These are phyloP conservation scores for Drosophila acutilabella DNA, from an alignment of 2,888 invertebrate species.

Conservation along the genomic window DNA sequence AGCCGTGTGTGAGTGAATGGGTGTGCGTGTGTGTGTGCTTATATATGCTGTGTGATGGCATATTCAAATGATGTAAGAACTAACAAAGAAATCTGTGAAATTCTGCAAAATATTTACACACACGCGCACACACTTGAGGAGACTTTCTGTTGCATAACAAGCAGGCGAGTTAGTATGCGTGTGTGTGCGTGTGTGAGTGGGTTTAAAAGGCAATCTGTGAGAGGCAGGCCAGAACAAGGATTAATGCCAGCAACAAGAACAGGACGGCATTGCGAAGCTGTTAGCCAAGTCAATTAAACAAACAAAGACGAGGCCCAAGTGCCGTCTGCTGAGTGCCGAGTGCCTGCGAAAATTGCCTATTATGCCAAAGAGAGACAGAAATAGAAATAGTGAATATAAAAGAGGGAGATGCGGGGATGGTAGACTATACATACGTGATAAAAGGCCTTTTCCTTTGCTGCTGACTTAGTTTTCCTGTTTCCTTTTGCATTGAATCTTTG, in stretches of 20 bases:
- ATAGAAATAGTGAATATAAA: not conserved
- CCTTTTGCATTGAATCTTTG: conserved; percentile 62
- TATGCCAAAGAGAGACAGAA: conserved; percentile 33
- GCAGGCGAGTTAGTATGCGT: conserved; percentile 41
- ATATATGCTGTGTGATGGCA: conserved; percentile 32
- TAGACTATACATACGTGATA: not conserved
- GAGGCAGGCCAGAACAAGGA: conserved; percentile 42
- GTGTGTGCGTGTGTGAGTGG: conserved; percentile 1
- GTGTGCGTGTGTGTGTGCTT: conserved; percentile 19
- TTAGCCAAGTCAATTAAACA: conserved; percentile 78
- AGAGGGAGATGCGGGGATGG: not conserved
- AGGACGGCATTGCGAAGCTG: conserved; percentile 49
- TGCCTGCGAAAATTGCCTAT: conserved; percentile 72
- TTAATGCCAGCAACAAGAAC: conserved; percentile 16
- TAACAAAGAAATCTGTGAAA: conserved; percentile 76
- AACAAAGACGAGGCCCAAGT: conserved; percentile 68
- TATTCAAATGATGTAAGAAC: conserved; percentile 70
- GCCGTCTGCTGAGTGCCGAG: conserved; percentile 32
- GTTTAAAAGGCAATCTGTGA: conserved; percentile 54
- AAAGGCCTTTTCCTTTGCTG: conserved; percentile 29
- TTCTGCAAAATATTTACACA: conserved; percentile 74
- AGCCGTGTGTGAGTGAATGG: conserved; percentile 4
- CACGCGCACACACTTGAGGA: conserved; percentile 33
- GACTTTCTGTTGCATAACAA: conserved; percentile 68
- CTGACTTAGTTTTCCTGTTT: conserved; percentile 69